Evolutionary conservation across 92 coral and sea anemone species (phyloP).

Genomic region (Phenganax subtilis): DNA sequence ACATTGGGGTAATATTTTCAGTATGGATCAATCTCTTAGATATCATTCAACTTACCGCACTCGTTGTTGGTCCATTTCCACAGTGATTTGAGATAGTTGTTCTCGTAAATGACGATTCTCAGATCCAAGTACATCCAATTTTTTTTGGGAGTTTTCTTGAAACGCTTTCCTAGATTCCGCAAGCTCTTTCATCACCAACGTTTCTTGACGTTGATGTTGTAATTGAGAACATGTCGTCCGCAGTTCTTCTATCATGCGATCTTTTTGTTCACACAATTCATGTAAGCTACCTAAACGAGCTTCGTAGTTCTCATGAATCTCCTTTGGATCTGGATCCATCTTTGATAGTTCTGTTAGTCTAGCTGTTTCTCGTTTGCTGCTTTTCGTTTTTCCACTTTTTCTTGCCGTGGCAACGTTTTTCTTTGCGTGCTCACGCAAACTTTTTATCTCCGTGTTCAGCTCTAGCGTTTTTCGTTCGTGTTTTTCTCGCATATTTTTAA

Average conservation of each 20-base stretch:
- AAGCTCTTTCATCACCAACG: slow-evolving; percentile 57
- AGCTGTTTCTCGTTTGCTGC: slow-evolving; percentile 24
- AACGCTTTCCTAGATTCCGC: slow-evolving; percentile 39
- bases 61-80: slow-evolving; percentile 83
- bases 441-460: background rate
- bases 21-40: background rate
- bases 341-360: background rate
- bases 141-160: slow-evolving; percentile 40
- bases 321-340: background rate
- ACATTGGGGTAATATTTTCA: background rate
- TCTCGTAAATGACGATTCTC: slow-evolving; percentile 69
- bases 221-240: slow-evolving; percentile 66
- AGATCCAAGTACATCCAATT: slow-evolving; percentile 47
- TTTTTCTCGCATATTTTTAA: slow-evolving; percentile 71
- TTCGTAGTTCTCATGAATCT: slow-evolving; percentile 4
- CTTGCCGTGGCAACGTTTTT: slow-evolving; percentile 24
- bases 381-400: slow-evolving; percentile 41
- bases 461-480: slow-evolving; percentile 47
- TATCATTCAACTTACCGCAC: slow-evolving; percentile 45
- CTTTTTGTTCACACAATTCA: slow-evolving; percentile 60
- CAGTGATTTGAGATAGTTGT: slow-evolving; percentile 57
- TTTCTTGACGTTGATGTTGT: slow-evolving; percentile 73
- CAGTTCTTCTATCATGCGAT: slow-evolving; percentile 58
- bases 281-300: slow-evolving; percentile 40
- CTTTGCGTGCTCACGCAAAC: slow-evolving; percentile 17